Evolutionary conservation across 2,888 invertebrate genomes (phyloP).

Genomic region (Urechis unicinctus): DNA sequence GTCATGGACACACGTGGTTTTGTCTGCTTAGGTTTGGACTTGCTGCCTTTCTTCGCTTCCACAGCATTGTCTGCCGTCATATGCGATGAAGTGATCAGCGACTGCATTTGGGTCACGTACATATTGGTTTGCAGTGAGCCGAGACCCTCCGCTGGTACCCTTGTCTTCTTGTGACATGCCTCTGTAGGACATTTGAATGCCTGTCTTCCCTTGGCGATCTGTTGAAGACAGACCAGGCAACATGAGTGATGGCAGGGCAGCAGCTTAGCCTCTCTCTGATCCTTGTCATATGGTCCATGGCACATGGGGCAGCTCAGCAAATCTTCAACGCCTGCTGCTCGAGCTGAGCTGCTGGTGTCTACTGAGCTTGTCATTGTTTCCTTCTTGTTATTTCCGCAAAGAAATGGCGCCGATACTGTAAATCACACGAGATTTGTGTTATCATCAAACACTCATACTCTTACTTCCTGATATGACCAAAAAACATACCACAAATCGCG

Average conservation of each 20-base stretch:
- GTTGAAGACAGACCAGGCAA: constrained; percentile 5
- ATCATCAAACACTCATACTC: too few species aligned
- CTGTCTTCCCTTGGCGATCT: not conserved
- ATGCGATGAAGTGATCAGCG: not conserved
- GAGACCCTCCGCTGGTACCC: constrained; percentile 5
- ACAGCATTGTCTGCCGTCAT: not conserved
- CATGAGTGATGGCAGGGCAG: constrained; percentile 11
- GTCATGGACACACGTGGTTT: too few species aligned
- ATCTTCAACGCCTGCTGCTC: too few species aligned
- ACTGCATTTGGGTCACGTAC: constrained; percentile 9
- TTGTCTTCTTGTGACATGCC: constrained; percentile 6
- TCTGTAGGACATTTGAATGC: constrained; percentile 5
- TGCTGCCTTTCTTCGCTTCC: too few species aligned
- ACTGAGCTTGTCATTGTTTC: too few species aligned
- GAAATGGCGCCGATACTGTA: too few species aligned
- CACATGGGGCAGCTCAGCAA: constrained; percentile 10
- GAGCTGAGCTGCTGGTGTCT: too few species aligned
- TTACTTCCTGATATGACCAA: too few species aligned
- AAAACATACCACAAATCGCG: too few species aligned
- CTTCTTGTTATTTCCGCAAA: too few species aligned
- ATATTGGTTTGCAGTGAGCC: constrained; percentile 6
- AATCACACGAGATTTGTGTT: too few species aligned
- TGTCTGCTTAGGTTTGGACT: too few species aligned
- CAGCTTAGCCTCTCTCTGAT: constrained; percentile 7
- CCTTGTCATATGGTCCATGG: constrained; percentile 2